These are phyloP conservation scores for Danionella dracula DNA, from an alignment of 2,797 vertebrate species.

Conservation along the genomic window DNA sequence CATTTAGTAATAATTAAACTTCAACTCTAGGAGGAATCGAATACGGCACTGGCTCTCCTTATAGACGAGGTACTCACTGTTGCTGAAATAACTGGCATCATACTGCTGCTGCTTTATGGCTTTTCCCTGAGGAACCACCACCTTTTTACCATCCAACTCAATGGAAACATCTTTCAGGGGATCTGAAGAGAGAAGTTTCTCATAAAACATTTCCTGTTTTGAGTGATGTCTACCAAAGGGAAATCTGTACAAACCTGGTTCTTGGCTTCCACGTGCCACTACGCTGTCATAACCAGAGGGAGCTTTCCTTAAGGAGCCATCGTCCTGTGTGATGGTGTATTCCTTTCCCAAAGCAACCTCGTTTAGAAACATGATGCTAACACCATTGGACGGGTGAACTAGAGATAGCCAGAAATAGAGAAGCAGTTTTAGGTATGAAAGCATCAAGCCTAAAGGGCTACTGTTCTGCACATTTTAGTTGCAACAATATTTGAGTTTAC, in stretches of 20 bases:
- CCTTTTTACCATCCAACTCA: constrained; percentile 70
- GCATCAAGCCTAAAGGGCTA: too few relatives aligned
- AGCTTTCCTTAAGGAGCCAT: constrained; percentile 56
- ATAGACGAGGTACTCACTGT: constrained; percentile 91
- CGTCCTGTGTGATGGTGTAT: constrained; percentile 60
- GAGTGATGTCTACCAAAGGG: too few relatives aligned
- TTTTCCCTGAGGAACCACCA: constrained; percentile 78
- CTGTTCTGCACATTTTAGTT: too few relatives aligned
- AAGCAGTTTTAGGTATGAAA: too few relatives aligned
- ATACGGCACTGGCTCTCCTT: constrained; percentile 83
- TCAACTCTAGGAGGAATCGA: constrained; percentile 82
- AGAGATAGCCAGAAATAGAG: constrained; percentile 11
- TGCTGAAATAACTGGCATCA: constrained; percentile 61
- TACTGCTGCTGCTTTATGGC: constrained; percentile 60
- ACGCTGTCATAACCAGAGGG: constrained; percentile 75
- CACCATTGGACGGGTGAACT: constrained; percentile 64
- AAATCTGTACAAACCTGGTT: constrained; percentile 71
- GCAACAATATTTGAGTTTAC: too few relatives aligned
- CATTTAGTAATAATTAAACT: constrained; percentile 49
- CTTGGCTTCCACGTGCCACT: constrained; percentile 72
- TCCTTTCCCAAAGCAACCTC: constrained; percentile 86
- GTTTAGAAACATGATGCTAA: constrained; percentile 86
- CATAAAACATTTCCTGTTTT: too few relatives aligned
- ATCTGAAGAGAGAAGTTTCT: constrained; percentile 61
- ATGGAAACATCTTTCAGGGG: constrained; percentile 66